Evolutionary conservation across 2,113 vertebrate genomes (phyloP).

Genomic region (Poeciliopsis turrubarensis): DNA sequence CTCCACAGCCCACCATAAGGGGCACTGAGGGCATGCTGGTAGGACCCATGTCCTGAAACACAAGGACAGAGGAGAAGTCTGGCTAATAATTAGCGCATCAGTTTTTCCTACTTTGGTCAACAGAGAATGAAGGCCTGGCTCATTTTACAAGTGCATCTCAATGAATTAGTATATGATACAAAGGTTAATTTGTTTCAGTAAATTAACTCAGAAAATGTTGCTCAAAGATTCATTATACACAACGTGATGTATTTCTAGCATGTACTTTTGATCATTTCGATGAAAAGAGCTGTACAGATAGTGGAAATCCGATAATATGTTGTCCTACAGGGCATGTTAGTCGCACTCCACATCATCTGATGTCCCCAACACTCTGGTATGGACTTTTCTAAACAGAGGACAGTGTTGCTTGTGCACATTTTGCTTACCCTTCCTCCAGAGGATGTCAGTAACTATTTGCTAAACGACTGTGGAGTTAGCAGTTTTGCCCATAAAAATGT

Average conservation of each 20-base stretch:
- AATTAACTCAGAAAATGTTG: neutral
- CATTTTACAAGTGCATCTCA: neutral
- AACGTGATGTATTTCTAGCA: neutral
- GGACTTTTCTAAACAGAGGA: neutral
- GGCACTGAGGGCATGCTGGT: slow-evolving; percentile 90
- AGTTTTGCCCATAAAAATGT: neutral
- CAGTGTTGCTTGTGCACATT: neutral
- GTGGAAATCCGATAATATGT: no score
- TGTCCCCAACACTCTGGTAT: neutral
- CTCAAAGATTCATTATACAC: neutral
- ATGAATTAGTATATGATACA: neutral
- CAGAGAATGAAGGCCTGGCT: neutral
- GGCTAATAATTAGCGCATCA: neutral
- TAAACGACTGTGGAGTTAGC: neutral
- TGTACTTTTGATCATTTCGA: neutral
- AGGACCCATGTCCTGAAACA: slow-evolving; percentile 88
- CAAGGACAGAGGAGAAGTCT: slow-evolving; percentile 4
- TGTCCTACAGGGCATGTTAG: no score
- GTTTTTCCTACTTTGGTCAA: neutral
- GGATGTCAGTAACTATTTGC: neutral
- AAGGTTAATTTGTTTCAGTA: neutral
- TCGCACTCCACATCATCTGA: neutral
- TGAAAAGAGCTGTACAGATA: neutral
- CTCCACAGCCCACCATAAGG: slow-evolving; percentile 94
- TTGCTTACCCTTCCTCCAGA: neutral